Conservation (phyloP, 2,888 invertebrate species). For the Capitulum mitella region DNA sequence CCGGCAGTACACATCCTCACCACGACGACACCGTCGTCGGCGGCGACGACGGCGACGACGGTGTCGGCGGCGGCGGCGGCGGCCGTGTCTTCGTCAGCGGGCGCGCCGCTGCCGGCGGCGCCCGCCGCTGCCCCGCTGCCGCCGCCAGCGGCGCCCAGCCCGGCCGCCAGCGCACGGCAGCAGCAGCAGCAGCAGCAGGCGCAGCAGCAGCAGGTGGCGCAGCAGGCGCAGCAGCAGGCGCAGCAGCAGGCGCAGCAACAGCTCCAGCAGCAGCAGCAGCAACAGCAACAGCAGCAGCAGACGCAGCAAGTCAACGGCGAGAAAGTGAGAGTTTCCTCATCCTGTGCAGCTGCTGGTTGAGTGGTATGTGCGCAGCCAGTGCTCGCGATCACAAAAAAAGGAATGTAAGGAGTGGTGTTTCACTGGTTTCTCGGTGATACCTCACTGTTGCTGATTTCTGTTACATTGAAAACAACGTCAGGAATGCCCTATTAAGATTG, state of each 20-base stretch:
- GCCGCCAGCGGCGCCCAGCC: slow-evolving; percentile 24
- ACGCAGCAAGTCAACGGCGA: slow-evolving; percentile 38
- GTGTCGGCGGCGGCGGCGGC: slow-evolving; percentile 24
- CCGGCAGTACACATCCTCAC: slow-evolving; percentile 20
- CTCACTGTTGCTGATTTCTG: no score
- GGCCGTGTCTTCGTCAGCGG: slow-evolving; percentile 25
- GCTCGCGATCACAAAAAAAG: no score
- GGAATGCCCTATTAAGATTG: no score
- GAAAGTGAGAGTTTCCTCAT: not conserved
- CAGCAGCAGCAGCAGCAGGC: slow-evolving; percentile 25
- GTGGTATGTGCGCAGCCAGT: no score
- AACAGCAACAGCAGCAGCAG: slow-evolving; percentile 40
- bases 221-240: slow-evolving; percentile 13
- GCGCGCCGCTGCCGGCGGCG: slow-evolving; percentile 2
- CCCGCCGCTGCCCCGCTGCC: slow-evolving; percentile 16
- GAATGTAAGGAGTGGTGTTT: no score
- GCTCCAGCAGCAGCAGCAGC: slow-evolving; percentile 28
- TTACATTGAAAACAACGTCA: no score
- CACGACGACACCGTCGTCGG: not conserved
- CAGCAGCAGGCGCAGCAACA: slow-evolving; percentile 31
- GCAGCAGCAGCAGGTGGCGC: slow-evolving; percentile 1
- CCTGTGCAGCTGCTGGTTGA: no score
- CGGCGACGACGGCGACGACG: slow-evolving; percentile 3
- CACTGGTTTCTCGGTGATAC: no score
- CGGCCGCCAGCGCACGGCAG: slow-evolving; percentile 27